Base-by-base conservation (phyloP, 2,797 vertebrate species). In the Melanotaenia maccullochi region DNA sequence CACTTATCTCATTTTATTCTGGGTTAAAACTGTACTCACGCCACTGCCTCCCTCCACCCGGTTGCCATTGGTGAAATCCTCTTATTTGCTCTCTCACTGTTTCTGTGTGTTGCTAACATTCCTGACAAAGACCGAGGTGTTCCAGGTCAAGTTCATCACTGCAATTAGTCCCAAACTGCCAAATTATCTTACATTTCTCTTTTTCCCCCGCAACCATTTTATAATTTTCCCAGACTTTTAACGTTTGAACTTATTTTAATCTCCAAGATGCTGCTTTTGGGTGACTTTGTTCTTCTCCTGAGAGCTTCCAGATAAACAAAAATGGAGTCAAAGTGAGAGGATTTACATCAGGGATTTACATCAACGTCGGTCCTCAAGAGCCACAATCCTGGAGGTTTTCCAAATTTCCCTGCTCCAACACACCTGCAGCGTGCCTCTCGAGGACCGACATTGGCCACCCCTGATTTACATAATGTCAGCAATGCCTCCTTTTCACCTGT, bases 61-160 rank as follows among this genome's bases (percentile, higher is more conserved):
- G 81, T 87, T 87, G 79, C 85, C 61, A 82, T 57, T 83, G 70
- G 82, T 72, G 81, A 88, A 18, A 2, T 16, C 1, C 56, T 56
- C 3, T 55, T 47, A 11, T 5, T 44, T 49, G 47, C 20, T 52
- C 63, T 58, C 3, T 1, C 47, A 38, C 5, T 61, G 24, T 57
- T 28, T 75, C 49, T 44, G 55, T 25, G 24, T 3, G 52, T 28
- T 58, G 4, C 35, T 44, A 61, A 60, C 22, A 68, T 13, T 47
- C 58, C 40, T 30, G 64, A 28, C 33, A 55, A 75, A 25, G 73
- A n/a, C 47, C 2, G 56, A 64, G 49, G 33, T 65, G 51, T 69
- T 80, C 62, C 52, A 66, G 55, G 68, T 51, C 20, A n/a, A 71
- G 52, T 12, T 65, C 18, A 22, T 40, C 33, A 55, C 35, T 56